Evolutionary conservation across 2,888 invertebrate species (phyloP).

Genomic region (Drosophila falleni): DNA sequence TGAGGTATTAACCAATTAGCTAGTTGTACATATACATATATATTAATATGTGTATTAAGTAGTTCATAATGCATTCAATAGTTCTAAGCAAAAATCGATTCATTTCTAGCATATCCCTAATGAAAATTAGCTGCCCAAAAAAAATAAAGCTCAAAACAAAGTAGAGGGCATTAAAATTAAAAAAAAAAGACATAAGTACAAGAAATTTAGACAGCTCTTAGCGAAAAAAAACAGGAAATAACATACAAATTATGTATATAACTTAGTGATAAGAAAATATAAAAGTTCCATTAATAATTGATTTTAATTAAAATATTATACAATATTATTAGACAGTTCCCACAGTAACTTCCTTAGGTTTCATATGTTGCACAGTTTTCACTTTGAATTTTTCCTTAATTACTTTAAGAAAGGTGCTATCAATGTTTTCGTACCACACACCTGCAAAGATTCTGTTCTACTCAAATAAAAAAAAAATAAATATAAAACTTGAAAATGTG

Average conservation of each 20-base stretch:
- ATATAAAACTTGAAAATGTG: constrained; percentile 30
- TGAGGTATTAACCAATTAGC: constrained; percentile 54
- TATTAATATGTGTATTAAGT: constrained; percentile 33
- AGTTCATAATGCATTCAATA: constrained; percentile 42
- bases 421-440: constrained; percentile 63
- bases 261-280: constrained; percentile 41
- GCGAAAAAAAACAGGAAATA: constrained; percentile 5
- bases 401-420: constrained; percentile 69
- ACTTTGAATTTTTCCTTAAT: constrained; percentile 24
- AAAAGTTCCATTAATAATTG: constrained; percentile 10
- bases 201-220: constrained; percentile 29
- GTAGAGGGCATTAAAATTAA: constrained; percentile 26
- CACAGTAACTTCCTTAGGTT: constrained; percentile 43
- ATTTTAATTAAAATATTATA: constrained; percentile 8
- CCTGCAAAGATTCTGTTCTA: constrained; percentile 22
- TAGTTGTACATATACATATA: constrained; percentile 64
- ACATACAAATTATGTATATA: constrained; percentile 58
- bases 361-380: constrained; percentile 49
- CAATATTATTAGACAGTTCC: constrained; percentile 24
- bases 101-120: constrained; percentile 57
- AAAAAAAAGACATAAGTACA: constrained; percentile 1
- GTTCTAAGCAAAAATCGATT: constrained; percentile 43
- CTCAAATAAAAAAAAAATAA: constrained; percentile 30
- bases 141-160: constrained; percentile 49
- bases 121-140: constrained; percentile 41